Evolutionary conservation across 2,888 invertebrate species (phyloP), one percentile per base, ranked within the genome.

Genomic region (Hyppa rectilinea): DNA sequence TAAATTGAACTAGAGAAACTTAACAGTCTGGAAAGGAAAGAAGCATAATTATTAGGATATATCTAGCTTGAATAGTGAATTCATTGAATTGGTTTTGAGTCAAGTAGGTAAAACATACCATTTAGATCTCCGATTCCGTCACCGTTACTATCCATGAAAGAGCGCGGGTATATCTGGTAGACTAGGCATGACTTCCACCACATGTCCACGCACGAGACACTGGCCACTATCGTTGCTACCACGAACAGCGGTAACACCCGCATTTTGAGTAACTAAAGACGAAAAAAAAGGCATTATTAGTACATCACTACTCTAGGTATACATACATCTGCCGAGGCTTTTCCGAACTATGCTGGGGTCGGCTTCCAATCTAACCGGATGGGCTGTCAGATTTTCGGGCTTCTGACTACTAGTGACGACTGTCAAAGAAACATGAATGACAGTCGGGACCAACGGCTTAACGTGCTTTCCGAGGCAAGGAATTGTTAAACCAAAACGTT

Each of bases 41-140:
- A n/a, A n/a, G n/a, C n/a, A n/a, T n/a, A n/a, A n/a, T n/a, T n/a
- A 12, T n/a, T 14, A 31, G 26, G 7, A 5, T 23, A 20, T 17
- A 23, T 36, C 12, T 55, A 34, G 34, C 23, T 55, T 17, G 23
- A 20, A 5, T 14, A 36, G 31, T 12, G 17, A 29, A 2, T 12
- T 12, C 17, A 29, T 36, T n/a, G 1, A 14, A 38, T 20, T 34
- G 7, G 23, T 4, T 66, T 20, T 10, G 14, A 23, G 4, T 38
- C 10, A 29, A 49, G n/a, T n/a, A 26, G 2, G 0, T 9, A 23
- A 58, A 60, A 61, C 2, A 23, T 31, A 83, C 98, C 98, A 87
- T 96, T 96, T 10, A 98, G 89, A 92, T 98, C 98, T 3, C 98
- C 98, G 17, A 97, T 93, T 1, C 98, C 98, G 87, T 98, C 97